A percentile compares a stretch with the other conserved stretches of the same genome.
Evolutionary conservation across 2,888 invertebrate genomes (phyloP).

Genomic region (Siphlonurus alternatus): DNA sequence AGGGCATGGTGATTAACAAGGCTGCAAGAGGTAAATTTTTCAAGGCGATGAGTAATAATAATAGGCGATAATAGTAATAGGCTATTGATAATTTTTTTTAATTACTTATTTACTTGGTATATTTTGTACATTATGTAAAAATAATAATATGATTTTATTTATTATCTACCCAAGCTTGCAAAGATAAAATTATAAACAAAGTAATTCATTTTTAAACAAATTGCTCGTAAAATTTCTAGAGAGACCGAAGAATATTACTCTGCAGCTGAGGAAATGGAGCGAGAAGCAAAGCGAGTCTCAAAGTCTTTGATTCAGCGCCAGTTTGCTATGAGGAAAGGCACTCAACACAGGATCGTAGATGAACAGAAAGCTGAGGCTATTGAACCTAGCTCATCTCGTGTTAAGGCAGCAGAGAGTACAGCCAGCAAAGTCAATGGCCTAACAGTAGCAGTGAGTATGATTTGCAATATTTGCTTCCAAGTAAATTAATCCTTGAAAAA

Average conservation of each 20-base stretch:
- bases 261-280: slow-evolving; percentile 29
- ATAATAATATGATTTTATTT: too few relatives aligned
- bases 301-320: slow-evolving; percentile 45
- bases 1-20: too few relatives aligned
- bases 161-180: too few relatives aligned
- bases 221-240: too few relatives aligned
- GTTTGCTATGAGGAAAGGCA: slow-evolving; percentile 45
- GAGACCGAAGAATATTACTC: slow-evolving; percentile 26
- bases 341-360: slow-evolving; percentile 12
- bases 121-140: too few relatives aligned
- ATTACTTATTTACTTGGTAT: too few relatives aligned
- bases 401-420: slow-evolving; percentile 56
- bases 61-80: too few relatives aligned
- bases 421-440: slow-evolving; percentile 61
- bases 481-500: neutral
- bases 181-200: too few relatives aligned
- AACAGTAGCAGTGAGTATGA: slow-evolving; percentile 33
- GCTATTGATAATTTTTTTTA: too few relatives aligned
- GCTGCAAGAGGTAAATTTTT: too few relatives aligned
- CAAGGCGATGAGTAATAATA: too few relatives aligned
- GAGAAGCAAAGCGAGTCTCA: slow-evolving; percentile 46
- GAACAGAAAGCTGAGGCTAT: slow-evolving; percentile 12
- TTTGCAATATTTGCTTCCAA: neutral
- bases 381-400: slow-evolving; percentile 32
- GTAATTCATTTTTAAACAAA: too few relatives aligned